Evolutionary conservation across 2,113 vertebrate species (phyloP).

Genomic region (Maccullochella peelii): DNA sequence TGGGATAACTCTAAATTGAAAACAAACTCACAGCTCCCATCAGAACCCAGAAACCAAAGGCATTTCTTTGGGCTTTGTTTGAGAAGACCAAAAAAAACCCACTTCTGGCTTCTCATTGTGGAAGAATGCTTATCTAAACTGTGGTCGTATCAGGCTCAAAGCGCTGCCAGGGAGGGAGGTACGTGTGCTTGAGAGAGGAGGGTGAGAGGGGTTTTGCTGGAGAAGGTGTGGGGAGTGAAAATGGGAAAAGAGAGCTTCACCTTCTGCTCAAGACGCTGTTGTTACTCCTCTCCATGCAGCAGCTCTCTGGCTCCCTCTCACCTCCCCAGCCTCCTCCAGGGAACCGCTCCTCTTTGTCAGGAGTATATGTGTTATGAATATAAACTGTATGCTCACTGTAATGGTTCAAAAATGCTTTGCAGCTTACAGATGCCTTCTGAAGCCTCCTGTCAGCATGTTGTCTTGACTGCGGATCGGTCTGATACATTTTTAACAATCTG

Average conservation of each 20-base stretch:
- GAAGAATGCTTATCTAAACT: slow-evolving; percentile 80
- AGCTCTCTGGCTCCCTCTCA: slow-evolving; percentile 32
- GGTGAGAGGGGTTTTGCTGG: slow-evolving; percentile 28
- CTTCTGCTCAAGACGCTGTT: slow-evolving; percentile 29
- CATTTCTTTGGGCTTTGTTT: slow-evolving; percentile 62
- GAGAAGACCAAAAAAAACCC: slow-evolving; percentile 37
- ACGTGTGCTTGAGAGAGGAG: slow-evolving; percentile 20
- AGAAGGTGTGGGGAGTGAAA: slow-evolving; percentile 53
- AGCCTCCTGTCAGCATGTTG: slow-evolving; percentile 51
- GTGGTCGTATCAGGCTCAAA: slow-evolving; percentile 69
- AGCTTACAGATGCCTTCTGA: slow-evolving; percentile 47
- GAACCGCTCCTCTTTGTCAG: slow-evolving; percentile 27
- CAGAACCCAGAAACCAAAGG: slow-evolving; percentile 66
- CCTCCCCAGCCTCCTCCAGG: slow-evolving; percentile 26
- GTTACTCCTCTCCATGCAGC: slow-evolving; percentile 20
- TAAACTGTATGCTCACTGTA: slow-evolving; percentile 50
- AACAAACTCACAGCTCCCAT: slow-evolving; percentile 73
- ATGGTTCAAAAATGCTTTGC: slow-evolving; percentile 37
- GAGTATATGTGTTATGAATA: slow-evolving; percentile 47
- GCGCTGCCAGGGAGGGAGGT: slow-evolving; percentile 53
- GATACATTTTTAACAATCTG: slow-evolving; percentile 10
- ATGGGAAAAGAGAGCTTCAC: slow-evolving; percentile 29
- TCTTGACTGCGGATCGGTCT: slow-evolving; percentile 3
- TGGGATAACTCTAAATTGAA: slow-evolving; percentile 81
- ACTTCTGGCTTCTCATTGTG: slow-evolving; percentile 65